Base-by-base conservation (phyloP, 2,888 invertebrate species). In the Dysmachus trigonus region DNA sequence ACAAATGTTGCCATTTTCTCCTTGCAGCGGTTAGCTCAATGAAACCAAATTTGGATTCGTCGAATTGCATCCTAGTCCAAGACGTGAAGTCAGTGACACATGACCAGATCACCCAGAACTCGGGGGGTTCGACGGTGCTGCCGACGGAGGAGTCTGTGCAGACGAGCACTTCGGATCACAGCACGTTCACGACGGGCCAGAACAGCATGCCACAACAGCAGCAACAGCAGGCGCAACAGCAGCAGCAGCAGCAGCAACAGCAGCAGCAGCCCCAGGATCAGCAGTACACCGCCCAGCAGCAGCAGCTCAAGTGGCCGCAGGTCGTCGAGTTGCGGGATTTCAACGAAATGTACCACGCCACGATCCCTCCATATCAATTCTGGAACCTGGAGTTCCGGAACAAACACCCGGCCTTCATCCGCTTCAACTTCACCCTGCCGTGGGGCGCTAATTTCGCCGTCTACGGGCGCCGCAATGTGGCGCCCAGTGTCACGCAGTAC, bases 361-460 rank as follows among this genome's bases (percentile, higher is more conserved):
- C 95, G 88, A 96, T 98, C 92, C 96, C 96, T 90, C 96, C 98
- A 90, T 97, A 96, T 93, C 97, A 97, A 92, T 97, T 97, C 93
- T 98, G 97, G 98, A 97, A 97, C 92, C 95, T 97, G 88, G 97
- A 97, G 93, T 97, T 98, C 92, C 95, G 96, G 89, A 97, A 97
- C 93, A 97, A 97, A 92, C 97, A 97, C 92, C 97, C 97, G 88
- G 96, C 97, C 88, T 97, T 97, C 91, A 96, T 97, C 90, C 94
- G 96, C 89, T 94, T 97, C 93, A 98, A 98, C 93, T 96, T 98
- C 91, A 97, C 97, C 87, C 94, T 98, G 89, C 97, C 97, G 73
- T 97, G 97, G 96, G 97, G 97, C 89, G 97, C 97, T 83, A 97
- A 97, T 93, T 97, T 99, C 90, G 99, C 98, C 81, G 96, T 99